Evolutionary conservation across 2,113 vertebrate species (phyloP).

Genomic region (Percopsis transmontana): DNA sequence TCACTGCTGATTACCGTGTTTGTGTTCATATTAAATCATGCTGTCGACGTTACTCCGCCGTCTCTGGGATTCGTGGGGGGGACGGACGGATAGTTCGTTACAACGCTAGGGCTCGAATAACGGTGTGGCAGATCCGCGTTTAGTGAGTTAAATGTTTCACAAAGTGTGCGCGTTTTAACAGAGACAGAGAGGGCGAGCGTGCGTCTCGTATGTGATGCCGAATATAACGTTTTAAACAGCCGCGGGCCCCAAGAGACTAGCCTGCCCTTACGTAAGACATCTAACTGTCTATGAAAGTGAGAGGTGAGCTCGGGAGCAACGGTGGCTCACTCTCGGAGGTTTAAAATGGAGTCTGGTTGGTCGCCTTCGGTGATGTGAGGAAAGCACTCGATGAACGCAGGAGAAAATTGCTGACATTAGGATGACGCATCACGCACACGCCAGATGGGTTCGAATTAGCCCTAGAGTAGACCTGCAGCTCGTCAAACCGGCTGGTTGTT

Average conservation of each 20-base stretch:
- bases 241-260: slow-evolving; percentile 36
- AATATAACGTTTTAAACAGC: not conserved
- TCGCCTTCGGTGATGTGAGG: slow-evolving; percentile 17
- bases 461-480: slow-evolving; percentile 6
- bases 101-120: too few species aligned
- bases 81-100: too few species aligned
- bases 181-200: too few species aligned
- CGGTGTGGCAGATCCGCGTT: too few species aligned
- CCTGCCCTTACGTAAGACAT: slow-evolving; percentile 52
- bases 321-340: slow-evolving; percentile 14
- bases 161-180: too few species aligned
- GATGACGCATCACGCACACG: slow-evolving; percentile 69
- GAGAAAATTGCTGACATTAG: slow-evolving; percentile 41
- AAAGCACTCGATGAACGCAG: slow-evolving; percentile 32
- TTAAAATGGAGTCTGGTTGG: slow-evolving; percentile 55
- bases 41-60: too few species aligned
- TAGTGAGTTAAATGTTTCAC: too few species aligned
- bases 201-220: too few species aligned
- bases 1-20: not conserved
- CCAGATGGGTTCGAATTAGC: too few species aligned
- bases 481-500: not conserved
- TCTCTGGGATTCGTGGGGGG: too few species aligned
- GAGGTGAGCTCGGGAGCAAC: slow-evolving; percentile 29
- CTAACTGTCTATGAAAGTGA: slow-evolving; percentile 13
- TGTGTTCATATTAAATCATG: not conserved